A percentile compares a stretch with the other conserved stretches of the same genome.
Evolutionary conservation across 2,888 invertebrate species (phyloP).

Genomic region (Leptinotarsa rubiginosa): DNA sequence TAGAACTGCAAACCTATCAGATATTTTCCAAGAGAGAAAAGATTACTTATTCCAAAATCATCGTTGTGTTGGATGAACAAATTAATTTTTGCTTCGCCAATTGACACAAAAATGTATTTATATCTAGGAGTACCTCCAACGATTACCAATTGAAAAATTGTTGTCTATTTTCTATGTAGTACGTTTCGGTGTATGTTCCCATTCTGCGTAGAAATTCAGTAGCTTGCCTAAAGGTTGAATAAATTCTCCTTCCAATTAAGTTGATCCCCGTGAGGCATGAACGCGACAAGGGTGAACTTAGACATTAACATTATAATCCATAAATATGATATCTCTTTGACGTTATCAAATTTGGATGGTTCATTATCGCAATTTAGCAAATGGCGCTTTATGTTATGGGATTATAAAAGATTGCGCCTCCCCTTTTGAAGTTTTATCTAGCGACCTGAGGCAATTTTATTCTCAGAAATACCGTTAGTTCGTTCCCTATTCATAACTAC

Average conservation of each 20-base stretch:
- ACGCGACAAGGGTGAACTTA: slow-evolving; percentile 60
- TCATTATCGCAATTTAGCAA: slow-evolving; percentile 66
- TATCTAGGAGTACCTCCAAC: not conserved
- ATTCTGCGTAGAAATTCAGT: slow-evolving; percentile 41
- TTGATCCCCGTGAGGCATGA: slow-evolving; percentile 58
- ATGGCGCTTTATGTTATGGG: slow-evolving; percentile 61
- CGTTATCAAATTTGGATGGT: slow-evolving; percentile 66
- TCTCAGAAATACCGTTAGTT: no score
- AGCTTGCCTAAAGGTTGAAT: slow-evolving; percentile 59
- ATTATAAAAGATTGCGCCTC: slow-evolving; percentile 48
- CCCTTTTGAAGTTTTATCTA: not conserved
- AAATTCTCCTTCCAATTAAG: slow-evolving; percentile 63
- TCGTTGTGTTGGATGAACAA: no score
- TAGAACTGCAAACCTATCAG: no score
- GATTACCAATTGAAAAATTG: not conserved
- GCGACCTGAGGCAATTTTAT: not conserved
- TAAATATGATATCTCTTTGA: slow-evolving; percentile 63
- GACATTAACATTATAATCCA: slow-evolving; percentile 63
- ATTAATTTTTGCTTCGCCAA: no score
- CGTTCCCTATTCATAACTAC: no score
- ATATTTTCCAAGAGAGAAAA: no score
- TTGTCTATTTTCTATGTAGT: slow-evolving; percentile 1
- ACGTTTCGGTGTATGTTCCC: not conserved
- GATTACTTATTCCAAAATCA: no score
- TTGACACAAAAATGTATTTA: no score